Evolutionary conservation across 1,140 invertebrate genomes (phyloP), one percentile per base, ranked within the genome.

Genomic region (Drosophila subpulchrella): DNA sequence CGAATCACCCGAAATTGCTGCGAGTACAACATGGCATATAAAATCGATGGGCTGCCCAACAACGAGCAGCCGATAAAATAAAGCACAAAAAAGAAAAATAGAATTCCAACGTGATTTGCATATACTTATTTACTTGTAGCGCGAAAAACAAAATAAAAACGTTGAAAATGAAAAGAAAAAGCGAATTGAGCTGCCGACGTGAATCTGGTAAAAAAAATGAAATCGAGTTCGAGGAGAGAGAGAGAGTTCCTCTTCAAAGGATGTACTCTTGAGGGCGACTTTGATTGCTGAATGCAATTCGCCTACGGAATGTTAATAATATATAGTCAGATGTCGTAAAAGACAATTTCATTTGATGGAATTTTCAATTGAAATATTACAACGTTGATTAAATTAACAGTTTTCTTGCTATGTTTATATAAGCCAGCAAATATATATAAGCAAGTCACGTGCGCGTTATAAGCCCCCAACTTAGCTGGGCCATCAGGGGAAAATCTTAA

Each of bases 21-120:
- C 50, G 24, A 67, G 53, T 67, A 48, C 59, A 59, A 73, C 57
- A 75, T 51, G 74, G 70, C 75, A 78, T 44, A 86, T 75, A 86
- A 85, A 85, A 86, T 86, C 82, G 70, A 85, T 85, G 59, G 82
- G 42, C 61, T 51, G 74, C 41, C 70, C 41, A 50, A 51, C 68
- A 50, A 75, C 60, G 36, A 46, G 46, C 57, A 57, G 20, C 53
- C 27, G 48, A 47, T 46, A 57, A 68, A 70, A 53, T 24, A 41
- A 36, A 62, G 60, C 54, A 30, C 34, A 42, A 48, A 63, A 58
- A 62, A 46, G 50, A 60, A 54, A 44, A 63, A 65, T 70, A 65
- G 68, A 86, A 75, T 75, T 71, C 57, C 75, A 77, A 83, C 83
- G 83, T 83, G 83, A 86, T 86, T 86, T 88, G 83, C 83, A 86